phyloP scores from a whole-genome alignment of 1,140 invertebrate species.

The Ceratosolen solmsi region DNA sequence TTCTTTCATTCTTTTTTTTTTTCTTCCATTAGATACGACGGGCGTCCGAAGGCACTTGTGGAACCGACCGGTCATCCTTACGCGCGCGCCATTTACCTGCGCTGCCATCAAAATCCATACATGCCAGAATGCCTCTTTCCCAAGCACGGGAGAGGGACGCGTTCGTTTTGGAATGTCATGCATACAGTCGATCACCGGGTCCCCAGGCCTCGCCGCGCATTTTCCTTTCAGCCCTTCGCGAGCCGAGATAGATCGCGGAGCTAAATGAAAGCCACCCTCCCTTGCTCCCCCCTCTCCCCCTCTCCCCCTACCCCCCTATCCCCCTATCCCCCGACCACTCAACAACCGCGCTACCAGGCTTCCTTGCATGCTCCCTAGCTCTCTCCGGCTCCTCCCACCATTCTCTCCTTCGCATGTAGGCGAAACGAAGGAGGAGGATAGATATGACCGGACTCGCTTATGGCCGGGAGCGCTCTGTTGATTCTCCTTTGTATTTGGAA shows the following conservation, averaged over 20 bases:
- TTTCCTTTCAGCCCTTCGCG: conserved; percentile 15
- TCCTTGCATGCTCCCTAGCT: neutral
- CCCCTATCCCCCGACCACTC: neutral
- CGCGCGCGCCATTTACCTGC: conserved; percentile 7
- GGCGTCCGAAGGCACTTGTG: conserved; percentile 17
- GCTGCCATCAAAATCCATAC: conserved; percentile 4
- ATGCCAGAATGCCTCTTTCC: neutral
- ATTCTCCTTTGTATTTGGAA: neutral
- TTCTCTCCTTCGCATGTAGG: neutral
- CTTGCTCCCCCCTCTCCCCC: neutral
- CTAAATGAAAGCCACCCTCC: neutral
- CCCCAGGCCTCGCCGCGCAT: neutral
- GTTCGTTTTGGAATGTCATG: conserved; percentile 1
- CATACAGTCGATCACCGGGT: neutral
- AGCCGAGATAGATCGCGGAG: too few species aligned
- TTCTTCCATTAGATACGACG: conserved; percentile 18
- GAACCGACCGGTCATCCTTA: conserved; percentile 9
- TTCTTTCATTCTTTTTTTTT: too few species aligned
- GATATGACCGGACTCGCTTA: conserved; percentile 22
- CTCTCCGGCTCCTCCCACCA: neutral
- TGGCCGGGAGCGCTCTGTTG: neutral
- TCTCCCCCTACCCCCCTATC: neutral
- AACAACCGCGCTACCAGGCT: neutral
- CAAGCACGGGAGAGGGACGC: neutral
- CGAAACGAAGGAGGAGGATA: neutral